phyloP scores from a whole-genome alignment of 2,888 invertebrate genomes.

The Scaptomyza tumidula region DNA sequence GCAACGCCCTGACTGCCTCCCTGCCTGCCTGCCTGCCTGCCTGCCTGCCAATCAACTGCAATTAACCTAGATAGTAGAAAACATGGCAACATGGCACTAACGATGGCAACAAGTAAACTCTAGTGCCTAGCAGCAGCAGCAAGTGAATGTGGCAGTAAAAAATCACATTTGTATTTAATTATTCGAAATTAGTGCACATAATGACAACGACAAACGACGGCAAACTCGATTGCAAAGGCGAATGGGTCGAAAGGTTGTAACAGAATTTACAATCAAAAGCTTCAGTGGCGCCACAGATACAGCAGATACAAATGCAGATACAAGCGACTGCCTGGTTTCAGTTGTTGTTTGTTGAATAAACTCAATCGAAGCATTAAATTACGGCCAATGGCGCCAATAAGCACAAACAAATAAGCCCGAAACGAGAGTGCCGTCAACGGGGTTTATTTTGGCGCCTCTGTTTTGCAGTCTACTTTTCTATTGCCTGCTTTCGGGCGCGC shows the following conservation, averaged over 20 bases:
- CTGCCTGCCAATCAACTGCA: slow-evolving; percentile 60
- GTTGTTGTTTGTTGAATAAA: slow-evolving; percentile 65
- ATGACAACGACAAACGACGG: slow-evolving; percentile 20
- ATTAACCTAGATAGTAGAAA: slow-evolving; percentile 59
- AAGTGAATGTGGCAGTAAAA: slow-evolving; percentile 46
- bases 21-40: slow-evolving; percentile 7
- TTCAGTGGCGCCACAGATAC: slow-evolving; percentile 5
- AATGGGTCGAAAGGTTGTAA: background rate
- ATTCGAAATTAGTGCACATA: slow-evolving; percentile 61
- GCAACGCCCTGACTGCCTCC: slow-evolving; percentile 32
- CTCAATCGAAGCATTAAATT: slow-evolving; percentile 77
- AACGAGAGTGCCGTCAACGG: slow-evolving; percentile 30
- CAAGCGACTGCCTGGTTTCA: slow-evolving; percentile 5
- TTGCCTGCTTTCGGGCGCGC: slow-evolving; percentile 41
- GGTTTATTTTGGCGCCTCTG: slow-evolving; percentile 8
- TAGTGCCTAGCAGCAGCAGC: slow-evolving; percentile 1
- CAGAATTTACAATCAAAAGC: slow-evolving; percentile 40
- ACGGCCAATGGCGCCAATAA: slow-evolving; percentile 65
- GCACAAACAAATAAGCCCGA: slow-evolving; percentile 52
- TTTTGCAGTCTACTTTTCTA: background rate
- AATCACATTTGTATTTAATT: slow-evolving; percentile 71
- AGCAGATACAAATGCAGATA: slow-evolving; percentile 9
- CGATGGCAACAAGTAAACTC: slow-evolving; percentile 55
- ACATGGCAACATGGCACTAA: slow-evolving; percentile 6
- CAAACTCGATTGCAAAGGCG: slow-evolving; percentile 1